Percentiles rank a stretch among this genome's conserved stretches.
phyloP scores from a whole-genome alignment of 2,113 vertebrate genomes.

The Vulpes lagopus region DNA sequence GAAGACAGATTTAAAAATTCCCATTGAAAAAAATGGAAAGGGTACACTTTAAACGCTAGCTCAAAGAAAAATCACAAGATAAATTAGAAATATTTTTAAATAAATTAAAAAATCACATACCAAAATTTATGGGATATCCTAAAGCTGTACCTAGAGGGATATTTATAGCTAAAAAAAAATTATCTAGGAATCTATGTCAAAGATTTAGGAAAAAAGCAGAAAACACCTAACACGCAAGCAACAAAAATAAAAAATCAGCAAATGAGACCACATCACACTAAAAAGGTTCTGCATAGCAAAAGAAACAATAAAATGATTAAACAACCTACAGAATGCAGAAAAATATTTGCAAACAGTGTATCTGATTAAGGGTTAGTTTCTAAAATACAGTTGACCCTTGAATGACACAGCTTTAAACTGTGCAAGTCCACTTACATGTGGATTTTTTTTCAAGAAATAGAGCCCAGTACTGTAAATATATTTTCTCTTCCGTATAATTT shows the following conservation, averaged over 20 bases:
- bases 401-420: not conserved
- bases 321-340: not conserved
- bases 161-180: not conserved
- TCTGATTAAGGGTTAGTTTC: not conserved
- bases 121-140: not conserved
- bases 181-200: not conserved
- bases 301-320: not conserved
- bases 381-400: not conserved
- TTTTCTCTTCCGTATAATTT: not conserved
- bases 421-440: not conserved
- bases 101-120: not conserved
- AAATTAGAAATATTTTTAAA: slow-evolving; percentile 34
- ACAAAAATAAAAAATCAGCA: not conserved
- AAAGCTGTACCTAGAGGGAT: not conserved
- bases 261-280: not conserved
- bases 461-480: not conserved
- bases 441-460: not conserved
- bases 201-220: not conserved
- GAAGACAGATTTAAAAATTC: not conserved
- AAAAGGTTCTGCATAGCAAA: not conserved
- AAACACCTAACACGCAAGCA: not conserved
- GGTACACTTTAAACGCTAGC: not conserved
- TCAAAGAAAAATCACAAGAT: slow-evolving; percentile 22
- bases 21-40: not conserved
- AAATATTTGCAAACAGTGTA: not conserved